Conservation (phyloP, 2,797 vertebrate species). For the Antrozous pallidus region DNA sequence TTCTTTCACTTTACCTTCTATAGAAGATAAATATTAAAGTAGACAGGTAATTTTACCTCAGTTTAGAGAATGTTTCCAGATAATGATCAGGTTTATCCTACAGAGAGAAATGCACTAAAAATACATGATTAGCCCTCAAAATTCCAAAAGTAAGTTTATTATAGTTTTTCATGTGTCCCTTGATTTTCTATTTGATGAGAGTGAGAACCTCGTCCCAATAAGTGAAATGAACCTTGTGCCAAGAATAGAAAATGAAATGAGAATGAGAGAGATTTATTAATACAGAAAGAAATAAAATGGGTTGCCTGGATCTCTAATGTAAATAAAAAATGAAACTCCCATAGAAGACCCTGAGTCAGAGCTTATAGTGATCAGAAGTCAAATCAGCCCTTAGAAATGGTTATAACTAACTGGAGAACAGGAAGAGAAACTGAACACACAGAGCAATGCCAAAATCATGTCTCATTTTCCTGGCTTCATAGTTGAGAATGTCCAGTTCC, state of each 20-base stretch:
- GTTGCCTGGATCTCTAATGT: not conserved
- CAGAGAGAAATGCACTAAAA: not conserved
- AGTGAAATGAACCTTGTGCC: not conserved
- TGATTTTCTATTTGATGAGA: not conserved
- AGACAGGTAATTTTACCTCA: not conserved
- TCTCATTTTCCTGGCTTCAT: slow-evolving; percentile 15
- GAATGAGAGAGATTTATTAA: not conserved
- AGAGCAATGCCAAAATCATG: slow-evolving; percentile 34
- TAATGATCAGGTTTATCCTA: not conserved
- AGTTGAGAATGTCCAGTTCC: slow-evolving; percentile 56
- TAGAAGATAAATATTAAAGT: not conserved
- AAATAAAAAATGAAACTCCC: not conserved
- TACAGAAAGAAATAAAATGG: not conserved
- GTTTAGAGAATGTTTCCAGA: not conserved
- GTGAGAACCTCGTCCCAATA: not conserved
- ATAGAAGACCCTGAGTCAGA: not conserved
- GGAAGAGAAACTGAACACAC: not conserved
- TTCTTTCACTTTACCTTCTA: not conserved
- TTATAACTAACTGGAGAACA: not conserved
- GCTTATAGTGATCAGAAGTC: not conserved
- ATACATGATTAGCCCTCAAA: not conserved
- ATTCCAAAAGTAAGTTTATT: not conserved
- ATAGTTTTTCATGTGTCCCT: not conserved
- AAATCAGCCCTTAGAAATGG: not conserved
- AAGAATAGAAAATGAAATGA: slow-evolving; percentile 16